Conservation (phyloP, 1,140 invertebrate species). For the Platyscapa corneri region DNA sequence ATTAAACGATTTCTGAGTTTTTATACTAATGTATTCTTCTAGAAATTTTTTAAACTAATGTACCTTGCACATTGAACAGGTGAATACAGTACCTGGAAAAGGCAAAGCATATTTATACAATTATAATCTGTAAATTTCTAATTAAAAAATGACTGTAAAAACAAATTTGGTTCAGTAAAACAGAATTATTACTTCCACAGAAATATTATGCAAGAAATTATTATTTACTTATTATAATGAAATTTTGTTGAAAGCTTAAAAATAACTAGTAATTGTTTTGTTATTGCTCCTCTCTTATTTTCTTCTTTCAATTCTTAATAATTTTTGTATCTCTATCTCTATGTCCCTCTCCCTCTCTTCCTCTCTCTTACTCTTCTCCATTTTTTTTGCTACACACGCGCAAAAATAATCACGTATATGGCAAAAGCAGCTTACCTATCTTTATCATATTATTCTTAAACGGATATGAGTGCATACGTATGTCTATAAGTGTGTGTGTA, state of each 20-base stretch:
- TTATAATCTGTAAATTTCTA: not conserved
- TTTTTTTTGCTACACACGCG: too few species aligned
- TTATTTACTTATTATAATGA: not conserved
- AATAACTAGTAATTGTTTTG: not conserved
- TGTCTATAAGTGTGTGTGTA: conserved; percentile 18
- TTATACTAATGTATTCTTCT: conserved; percentile 43
- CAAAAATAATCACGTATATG: conserved; percentile 62
- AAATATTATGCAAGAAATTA: not conserved
- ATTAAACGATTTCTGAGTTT: conserved; percentile 39
- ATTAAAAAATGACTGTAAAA: conserved; percentile 13
- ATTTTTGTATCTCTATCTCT: conserved; percentile 45
- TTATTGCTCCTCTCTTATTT: conserved; percentile 12
- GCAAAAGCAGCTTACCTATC: conserved; percentile 57
- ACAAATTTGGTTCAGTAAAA: not conserved
- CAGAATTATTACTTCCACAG: not conserved
- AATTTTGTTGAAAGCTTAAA: not conserved
- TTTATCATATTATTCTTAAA: conserved; percentile 49
- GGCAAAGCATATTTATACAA: not conserved
- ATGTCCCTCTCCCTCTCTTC: conserved; percentile 29
- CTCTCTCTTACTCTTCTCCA: too few species aligned
- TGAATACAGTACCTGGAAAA: not conserved
- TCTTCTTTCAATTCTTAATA: conserved; percentile 44
- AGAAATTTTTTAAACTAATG: conserved; percentile 2
- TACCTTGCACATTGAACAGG: conserved; percentile 13
- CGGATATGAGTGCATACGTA: conserved; percentile 34